A percentile compares a stretch with the other conserved stretches of the same genome.
phyloP scores from a whole-genome alignment of 2,113 vertebrate genomes.

The Alosa alosa region DNA sequence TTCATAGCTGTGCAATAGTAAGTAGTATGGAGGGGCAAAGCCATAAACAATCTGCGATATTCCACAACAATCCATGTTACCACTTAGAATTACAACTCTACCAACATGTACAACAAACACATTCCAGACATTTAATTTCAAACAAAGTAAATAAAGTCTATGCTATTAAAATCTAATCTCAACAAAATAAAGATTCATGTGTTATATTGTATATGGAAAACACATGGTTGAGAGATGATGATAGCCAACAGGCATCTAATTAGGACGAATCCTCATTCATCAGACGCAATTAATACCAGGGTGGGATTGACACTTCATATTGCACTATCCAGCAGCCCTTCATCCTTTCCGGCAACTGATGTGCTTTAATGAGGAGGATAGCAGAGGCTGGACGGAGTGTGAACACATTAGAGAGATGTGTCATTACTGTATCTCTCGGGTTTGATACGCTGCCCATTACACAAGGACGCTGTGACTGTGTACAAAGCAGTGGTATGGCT shows the following conservation, averaged over 20 bases:
- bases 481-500: not conserved
- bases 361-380: not conserved
- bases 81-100: not conserved
- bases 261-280: constrained; percentile 3
- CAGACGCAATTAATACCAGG: not conserved
- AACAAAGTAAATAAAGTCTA: not conserved
- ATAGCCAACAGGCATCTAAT: constrained; percentile 14
- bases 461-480: not conserved
- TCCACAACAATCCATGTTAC: not conserved
- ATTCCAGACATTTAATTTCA: not conserved
- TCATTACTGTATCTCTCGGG: not conserved
- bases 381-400: not conserved
- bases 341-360: not conserved
- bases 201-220: not conserved
- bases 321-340: constrained; percentile 9
- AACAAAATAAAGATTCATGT: not conserved
- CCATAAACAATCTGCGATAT: not conserved
- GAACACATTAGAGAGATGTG: not conserved
- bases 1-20: not conserved
- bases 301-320: constrained; percentile 5
- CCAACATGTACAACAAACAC: not conserved
- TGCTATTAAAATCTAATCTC: not conserved
- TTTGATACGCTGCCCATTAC: not conserved
- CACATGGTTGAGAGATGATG: not conserved
- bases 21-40: not conserved